Evolutionary conservation across 2,888 invertebrate genomes (phyloP), one percentile per base, ranked within the genome.

Genomic region (Ethmia dodecea): DNA sequence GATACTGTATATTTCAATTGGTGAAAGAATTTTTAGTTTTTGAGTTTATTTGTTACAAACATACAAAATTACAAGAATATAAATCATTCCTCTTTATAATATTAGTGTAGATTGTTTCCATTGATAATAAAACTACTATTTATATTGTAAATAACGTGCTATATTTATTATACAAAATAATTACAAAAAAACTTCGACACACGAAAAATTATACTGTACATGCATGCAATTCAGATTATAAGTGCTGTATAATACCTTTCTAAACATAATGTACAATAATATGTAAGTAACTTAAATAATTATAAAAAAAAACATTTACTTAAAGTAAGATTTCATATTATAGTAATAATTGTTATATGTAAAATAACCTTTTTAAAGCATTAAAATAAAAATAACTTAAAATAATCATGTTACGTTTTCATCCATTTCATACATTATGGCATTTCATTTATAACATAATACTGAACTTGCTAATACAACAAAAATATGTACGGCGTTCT

Each of bases 151-250:
- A 86, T 86, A 86, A 83, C 77, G 86, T 84, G 83, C 86, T 84
- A 83, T 86, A 79, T 84, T 86, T 80, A 84, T 74, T 74, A 77
- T 84, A 84, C 83, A 86, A 86, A 83, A 81, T 83, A 81, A 83
- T 81, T 81, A 83, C 79, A 83, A 80, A 81, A 71, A 78, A 81
- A 78, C 57, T 49, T 76, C 68, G 73, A 78, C 81, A 83, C 84
- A 77, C 83, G 74, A 72, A 71, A 71, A 66, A 60, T 70, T 72
- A 29, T 58, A 73, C 83, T 84, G 80, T 84, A 86, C 84, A 84
- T 68, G 75, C 81, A 77, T 80, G 80, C 78, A 66, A 66, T 67
- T 75, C 65, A 68, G 60, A 71, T 74, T 65, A 64, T 68, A 60
- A 56, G 55, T 49, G 56, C 52, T 57, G 49, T 67, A 75, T 25